Base-by-base conservation (phyloP, 2,797 vertebrate species). In the Gymnoscopelus microlampas region DNA sequence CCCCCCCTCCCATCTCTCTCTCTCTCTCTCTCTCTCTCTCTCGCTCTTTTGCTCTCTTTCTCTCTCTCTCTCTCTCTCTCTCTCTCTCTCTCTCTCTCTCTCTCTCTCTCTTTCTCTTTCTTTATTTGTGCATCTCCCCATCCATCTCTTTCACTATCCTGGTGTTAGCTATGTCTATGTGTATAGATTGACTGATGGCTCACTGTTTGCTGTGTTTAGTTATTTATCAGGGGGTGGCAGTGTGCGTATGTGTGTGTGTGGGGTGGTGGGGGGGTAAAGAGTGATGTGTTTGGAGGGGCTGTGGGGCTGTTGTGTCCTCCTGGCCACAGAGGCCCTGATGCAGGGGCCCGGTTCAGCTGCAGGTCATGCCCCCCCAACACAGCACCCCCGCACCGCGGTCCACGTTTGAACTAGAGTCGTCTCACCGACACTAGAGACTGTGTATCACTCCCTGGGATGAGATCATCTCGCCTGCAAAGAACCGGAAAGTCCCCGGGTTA, bases 161-260 rank as follows among this genome's bases (percentile, higher is more conserved):
- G 68, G 63, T 88, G 89, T 91, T 89, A 76, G 88, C 87, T 62
- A 47, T 87, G 80, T 77, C 86, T 61, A 66, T 62, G 53, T 87
- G 80, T 77, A 86, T 61, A 66, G 81, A 63, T 77, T 89, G 90
- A 91, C 76, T 85, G 87, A 89, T 87, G 82, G 79, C 78, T 82
- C 86, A 78, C 68, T 88, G 90, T 91, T 91, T 88, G 88, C 84
- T 63, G 78, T 89, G 87, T 85, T 89, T 77, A 86, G 83, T 90
- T 90, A 87, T 93, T 91, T 91, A 90, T 90, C 86, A 66, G 77
- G 79, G 66, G 73, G 59, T 13, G 50, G 13, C 6, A 11, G 47
- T 24, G 58, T 14, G 10, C 12, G 13, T 51, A 2, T 29, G 26
- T 29, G 26, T 29, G 26, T 29, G 26, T 29, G 26, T 29, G 26